These are phyloP conservation scores for Grantiella picta DNA, from an alignment of 2,113 vertebrate species.

Conservation along the genomic window DNA sequence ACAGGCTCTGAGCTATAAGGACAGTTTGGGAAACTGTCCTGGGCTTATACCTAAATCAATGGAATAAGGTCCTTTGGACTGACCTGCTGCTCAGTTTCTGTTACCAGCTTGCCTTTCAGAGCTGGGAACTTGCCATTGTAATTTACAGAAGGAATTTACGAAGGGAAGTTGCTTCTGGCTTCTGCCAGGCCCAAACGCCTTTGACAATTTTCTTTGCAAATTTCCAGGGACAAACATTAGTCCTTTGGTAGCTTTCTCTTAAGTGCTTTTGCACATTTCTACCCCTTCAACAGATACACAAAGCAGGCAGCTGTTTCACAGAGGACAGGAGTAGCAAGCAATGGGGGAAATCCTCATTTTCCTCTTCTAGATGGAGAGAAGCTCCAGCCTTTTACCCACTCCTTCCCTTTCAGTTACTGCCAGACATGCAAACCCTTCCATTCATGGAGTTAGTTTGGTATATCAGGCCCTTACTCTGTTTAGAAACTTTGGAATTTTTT, in stretches of 20 bases:
- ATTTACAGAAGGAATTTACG: not conserved
- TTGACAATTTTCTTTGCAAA: not conserved
- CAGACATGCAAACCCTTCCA: not conserved
- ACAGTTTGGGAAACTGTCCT: not conserved
- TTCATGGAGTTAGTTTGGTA: not conserved
- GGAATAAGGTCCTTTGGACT: not conserved
- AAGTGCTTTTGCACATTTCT: not conserved
- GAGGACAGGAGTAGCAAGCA: not conserved
- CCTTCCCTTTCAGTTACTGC: not conserved
- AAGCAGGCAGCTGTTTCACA: not conserved
- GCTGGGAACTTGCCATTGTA: not conserved
- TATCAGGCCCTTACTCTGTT: not conserved
- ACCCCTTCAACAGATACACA: not conserved
- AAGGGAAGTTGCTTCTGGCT: not conserved
- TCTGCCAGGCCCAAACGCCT: not conserved
- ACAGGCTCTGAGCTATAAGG: not conserved
- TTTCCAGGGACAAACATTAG: not conserved
- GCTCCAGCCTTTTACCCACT: not conserved
- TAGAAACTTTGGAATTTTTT: not conserved
- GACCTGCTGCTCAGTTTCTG: not conserved
- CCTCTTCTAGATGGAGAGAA: rapidly evolving
- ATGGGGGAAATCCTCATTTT: not conserved
- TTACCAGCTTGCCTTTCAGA: not conserved
- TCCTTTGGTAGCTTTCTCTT: not conserved
- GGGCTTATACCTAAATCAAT: not conserved